phyloP scores from a whole-genome alignment of 2,113 vertebrate species.

The Microcebus tavaratra region DNA sequence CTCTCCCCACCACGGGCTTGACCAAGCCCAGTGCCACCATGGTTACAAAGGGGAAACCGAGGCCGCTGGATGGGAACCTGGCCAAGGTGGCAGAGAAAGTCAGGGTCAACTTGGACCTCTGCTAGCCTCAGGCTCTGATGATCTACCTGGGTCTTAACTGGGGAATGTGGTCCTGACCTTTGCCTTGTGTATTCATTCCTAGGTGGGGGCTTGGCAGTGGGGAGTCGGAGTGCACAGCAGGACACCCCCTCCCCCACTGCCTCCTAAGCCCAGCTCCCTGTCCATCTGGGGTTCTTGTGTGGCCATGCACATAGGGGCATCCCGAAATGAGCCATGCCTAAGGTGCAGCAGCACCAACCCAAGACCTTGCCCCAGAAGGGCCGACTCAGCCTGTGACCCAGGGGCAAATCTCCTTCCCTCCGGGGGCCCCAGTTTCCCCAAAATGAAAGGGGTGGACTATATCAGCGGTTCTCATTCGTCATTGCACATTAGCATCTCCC shows the following conservation, averaged over 20 bases:
- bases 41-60: neutral
- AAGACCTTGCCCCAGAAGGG: neutral
- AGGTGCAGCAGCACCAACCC: rapidly evolving
- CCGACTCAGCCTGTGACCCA: neutral
- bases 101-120: neutral
- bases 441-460: rapidly evolving
- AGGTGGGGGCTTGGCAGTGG: neutral
- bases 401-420: neutral
- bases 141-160: neutral
- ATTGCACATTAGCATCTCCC: neutral
- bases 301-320: neutral
- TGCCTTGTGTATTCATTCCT: neutral
- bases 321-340: neutral
- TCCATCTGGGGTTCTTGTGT: rapidly evolving
- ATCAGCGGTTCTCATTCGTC: rapidly evolving
- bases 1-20: rapidly evolving
- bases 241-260: rapidly evolving
- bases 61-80: no score
- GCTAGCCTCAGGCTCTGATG: neutral
- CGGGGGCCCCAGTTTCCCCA: neutral
- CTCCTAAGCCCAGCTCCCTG: neutral
- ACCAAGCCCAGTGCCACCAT: rapidly evolving
- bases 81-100: neutral
- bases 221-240: neutral
- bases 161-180: neutral